Evolutionary conservation across 2,797 vertebrate genomes (phyloP).

Genomic region (Intellagama lesueurii): DNA sequence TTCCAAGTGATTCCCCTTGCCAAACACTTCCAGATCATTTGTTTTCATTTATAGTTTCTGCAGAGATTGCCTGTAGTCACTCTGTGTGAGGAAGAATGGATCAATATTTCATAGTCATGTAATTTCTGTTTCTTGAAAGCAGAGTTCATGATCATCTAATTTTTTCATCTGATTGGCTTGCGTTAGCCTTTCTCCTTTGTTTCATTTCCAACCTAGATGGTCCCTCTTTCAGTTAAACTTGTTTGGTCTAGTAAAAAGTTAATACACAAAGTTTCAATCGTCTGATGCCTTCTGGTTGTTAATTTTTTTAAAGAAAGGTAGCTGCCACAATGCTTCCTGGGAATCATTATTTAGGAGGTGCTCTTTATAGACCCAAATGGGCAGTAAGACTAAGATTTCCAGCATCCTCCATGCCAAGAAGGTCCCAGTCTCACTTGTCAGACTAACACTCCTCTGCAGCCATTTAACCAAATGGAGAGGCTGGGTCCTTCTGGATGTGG

Average conservation of each 20-base stretch:
- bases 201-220: neutral
- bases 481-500: too few species aligned
- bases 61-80: neutral
- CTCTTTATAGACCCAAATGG: too few species aligned
- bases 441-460: too few species aligned
- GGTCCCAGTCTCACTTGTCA: too few species aligned
- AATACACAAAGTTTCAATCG: too few species aligned
- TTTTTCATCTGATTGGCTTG: neutral
- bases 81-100: neutral
- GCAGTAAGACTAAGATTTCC: too few species aligned
- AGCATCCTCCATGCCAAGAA: too few species aligned
- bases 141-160: neutral
- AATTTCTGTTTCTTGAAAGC: constrained; percentile 9
- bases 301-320: neutral
- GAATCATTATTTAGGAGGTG: too few species aligned
- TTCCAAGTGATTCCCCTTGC: neutral
- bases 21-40: neutral
- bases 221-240: neutral
- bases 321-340: too few species aligned
- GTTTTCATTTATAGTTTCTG: neutral
- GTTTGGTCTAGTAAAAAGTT: neutral
- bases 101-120: neutral
- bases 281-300: too few species aligned
- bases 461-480: too few species aligned
- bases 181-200: neutral